Conservation (phyloP, 2,113 vertebrate species). For the Equus quagga region DNA sequence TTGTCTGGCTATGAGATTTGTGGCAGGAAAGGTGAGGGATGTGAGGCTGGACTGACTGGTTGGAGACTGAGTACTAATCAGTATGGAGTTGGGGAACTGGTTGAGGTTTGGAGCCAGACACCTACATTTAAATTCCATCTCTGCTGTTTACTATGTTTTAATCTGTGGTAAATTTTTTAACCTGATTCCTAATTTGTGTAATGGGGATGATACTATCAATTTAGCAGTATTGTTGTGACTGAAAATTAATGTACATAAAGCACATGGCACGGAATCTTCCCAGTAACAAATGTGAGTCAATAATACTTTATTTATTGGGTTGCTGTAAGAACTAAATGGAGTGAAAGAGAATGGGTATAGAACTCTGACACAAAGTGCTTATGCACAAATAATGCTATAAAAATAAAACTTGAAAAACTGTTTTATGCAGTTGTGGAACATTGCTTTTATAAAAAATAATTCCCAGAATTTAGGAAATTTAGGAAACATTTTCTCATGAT, state of each 20-base stretch:
- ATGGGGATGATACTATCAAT: neutral
- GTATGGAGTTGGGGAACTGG: neutral
- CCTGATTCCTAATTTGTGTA: neutral
- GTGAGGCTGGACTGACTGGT: neutral
- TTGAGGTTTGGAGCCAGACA: neutral
- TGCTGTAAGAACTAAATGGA: neutral
- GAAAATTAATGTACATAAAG: neutral
- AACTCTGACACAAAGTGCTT: neutral
- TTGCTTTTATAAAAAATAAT: slow-evolving; percentile 5
- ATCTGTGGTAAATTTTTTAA: neutral
- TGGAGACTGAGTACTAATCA: neutral
- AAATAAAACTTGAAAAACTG: neutral
- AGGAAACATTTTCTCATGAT: neutral
- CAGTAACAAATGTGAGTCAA: neutral
- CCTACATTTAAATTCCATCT: neutral
- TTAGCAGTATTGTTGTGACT: neutral
- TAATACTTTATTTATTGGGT: neutral
- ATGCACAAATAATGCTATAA: neutral
- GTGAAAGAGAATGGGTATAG: neutral
- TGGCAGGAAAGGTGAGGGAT: neutral
- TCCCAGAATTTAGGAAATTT: neutral
- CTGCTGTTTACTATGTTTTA: neutral
- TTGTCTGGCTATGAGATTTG: neutral
- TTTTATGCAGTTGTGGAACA: neutral
- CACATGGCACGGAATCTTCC: neutral